Evolutionary conservation across 1,140 invertebrate genomes (phyloP).

Genomic region (Potamilus streckersoni): DNA sequence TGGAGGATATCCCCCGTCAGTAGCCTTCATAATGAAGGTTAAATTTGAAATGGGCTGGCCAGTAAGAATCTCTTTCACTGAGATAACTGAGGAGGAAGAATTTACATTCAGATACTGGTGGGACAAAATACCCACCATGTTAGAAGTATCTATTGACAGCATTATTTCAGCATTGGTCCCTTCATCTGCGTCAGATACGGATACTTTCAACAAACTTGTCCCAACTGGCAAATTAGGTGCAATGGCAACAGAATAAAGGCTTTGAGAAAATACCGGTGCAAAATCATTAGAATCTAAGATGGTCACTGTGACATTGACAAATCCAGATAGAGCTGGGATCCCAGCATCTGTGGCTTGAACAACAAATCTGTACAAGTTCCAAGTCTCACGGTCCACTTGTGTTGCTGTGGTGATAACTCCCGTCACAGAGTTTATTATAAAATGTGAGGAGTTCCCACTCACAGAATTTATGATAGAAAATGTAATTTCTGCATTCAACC

Average conservation of each 20-base stretch:
- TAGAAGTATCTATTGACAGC: conserved; percentile 70
- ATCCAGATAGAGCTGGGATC: conserved; percentile 17
- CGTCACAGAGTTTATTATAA: conserved; percentile 32
- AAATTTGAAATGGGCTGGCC: conserved; percentile 85
- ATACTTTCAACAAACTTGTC: conserved; percentile 84
- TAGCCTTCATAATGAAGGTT: conserved; percentile 86
- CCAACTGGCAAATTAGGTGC: conserved; percentile 89
- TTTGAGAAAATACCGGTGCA: conserved; percentile 63
- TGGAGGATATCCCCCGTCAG: conserved; percentile 50
- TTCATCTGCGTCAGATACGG: conserved; percentile 68
- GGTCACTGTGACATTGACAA: conserved; percentile 38
- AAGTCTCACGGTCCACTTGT: conserved; percentile 40
- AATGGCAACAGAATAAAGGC: conserved; percentile 74
- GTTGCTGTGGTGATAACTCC: conserved; percentile 36
- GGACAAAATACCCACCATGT: conserved; percentile 43
- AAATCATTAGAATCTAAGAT: conserved; percentile 63
- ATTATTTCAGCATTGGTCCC: conserved; percentile 86
- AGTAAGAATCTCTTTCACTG: conserved; percentile 78
- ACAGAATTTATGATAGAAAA: conserved; percentile 35
- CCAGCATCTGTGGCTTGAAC: conserved; percentile 42
- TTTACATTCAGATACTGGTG: conserved; percentile 76
- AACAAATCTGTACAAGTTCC: conserved; percentile 33
- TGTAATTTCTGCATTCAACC: conserved; percentile 35
- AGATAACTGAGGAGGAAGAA: conserved; percentile 81
- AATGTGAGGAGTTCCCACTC: conserved; percentile 31